Percentiles rank a stretch among this genome's conserved stretches.
Conservation (phyloP, 2,888 invertebrate species). For the Caenorhabditis virilis region DNA sequence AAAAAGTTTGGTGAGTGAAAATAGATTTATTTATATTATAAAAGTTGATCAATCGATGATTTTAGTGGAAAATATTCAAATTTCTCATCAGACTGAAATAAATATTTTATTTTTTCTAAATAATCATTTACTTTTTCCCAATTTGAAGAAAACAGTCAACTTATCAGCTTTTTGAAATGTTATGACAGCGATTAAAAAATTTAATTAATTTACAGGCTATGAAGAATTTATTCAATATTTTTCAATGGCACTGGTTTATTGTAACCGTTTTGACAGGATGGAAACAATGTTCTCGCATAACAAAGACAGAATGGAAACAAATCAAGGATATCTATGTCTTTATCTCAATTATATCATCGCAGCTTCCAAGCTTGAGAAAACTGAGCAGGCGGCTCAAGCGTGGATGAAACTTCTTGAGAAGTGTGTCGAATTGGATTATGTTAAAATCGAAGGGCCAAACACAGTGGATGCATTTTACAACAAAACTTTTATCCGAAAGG, state of each 20-base stretch:
- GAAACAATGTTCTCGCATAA: not conserved
- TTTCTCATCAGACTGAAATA: no score
- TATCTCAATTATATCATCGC: slow-evolving; percentile 8
- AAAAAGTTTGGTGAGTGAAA: slow-evolving; percentile 1
- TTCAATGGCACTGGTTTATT: slow-evolving; percentile 4
- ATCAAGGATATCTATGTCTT: slow-evolving; percentile 1
- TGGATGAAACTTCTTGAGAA: not conserved
- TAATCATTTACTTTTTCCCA: no score
- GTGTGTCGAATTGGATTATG: not conserved
- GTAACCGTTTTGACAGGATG: slow-evolving; percentile 1
- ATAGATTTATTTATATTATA: no score
- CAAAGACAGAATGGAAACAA: not conserved
- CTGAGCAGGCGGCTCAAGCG: not conserved
- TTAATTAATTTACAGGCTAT: slow-evolving; percentile 3
- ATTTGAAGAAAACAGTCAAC: no score
- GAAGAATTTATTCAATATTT: slow-evolving; percentile 13
- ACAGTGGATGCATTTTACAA: no score
- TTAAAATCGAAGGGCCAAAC: not conserved
- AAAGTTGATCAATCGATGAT: no score
- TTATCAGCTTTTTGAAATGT: no score
- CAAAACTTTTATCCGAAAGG: slow-evolving; percentile 9
- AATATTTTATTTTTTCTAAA: no score
- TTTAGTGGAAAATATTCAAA: no score
- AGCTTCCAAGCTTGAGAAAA: slow-evolving; percentile 7
- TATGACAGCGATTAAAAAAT: no score